A percentile compares a stretch with the other conserved stretches of the same genome.
These are phyloP conservation scores for Olivierus martensii DNA, from an alignment of 1,140 invertebrate species.

Conservation along the genomic window DNA sequence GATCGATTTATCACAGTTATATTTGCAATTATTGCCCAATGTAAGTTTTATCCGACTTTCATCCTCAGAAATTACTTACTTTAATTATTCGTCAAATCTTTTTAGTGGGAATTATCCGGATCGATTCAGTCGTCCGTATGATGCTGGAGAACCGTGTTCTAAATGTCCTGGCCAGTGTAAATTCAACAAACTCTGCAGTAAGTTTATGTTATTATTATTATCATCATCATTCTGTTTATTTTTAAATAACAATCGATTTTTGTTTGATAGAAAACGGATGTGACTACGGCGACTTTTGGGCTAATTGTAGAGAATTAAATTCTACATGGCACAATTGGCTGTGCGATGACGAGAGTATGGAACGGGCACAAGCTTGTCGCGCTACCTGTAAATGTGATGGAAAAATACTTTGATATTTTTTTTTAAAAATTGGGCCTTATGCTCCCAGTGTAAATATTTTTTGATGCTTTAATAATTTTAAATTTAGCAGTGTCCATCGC, in stretches of 20 bases:
- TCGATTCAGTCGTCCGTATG: conserved; percentile 4
- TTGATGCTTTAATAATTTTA: too few species aligned
- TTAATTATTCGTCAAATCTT: not conserved
- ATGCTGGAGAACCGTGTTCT: conserved; percentile 6
- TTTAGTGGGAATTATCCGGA: conserved; percentile 11
- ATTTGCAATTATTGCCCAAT: conserved; percentile 38
- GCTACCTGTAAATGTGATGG: conserved; percentile 49
- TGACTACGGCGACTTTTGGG: conserved; percentile 49
- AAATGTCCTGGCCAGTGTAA: conserved; percentile 21
- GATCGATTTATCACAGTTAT: conserved; percentile 50
- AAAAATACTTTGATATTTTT: conserved; percentile 25
- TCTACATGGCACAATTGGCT: conserved; percentile 43
- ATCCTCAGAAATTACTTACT: not conserved
- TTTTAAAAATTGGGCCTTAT: too few species aligned
- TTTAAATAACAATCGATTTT: not conserved
- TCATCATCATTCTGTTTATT: not conserved
- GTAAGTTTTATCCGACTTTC: conserved; percentile 23
- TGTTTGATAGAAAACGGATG: conserved; percentile 43
- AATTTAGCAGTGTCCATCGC: too few species aligned
- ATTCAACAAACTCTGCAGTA: conserved; percentile 46
- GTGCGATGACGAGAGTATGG: conserved; percentile 28
- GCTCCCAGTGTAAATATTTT: too few species aligned
- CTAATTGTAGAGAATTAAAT: conserved; percentile 51
- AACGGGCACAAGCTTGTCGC: conserved; percentile 13
- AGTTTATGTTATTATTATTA: conserved; percentile 8